phyloP scores from a whole-genome alignment of 2,797 vertebrate genomes.

The Sebastes jordani region DNA sequence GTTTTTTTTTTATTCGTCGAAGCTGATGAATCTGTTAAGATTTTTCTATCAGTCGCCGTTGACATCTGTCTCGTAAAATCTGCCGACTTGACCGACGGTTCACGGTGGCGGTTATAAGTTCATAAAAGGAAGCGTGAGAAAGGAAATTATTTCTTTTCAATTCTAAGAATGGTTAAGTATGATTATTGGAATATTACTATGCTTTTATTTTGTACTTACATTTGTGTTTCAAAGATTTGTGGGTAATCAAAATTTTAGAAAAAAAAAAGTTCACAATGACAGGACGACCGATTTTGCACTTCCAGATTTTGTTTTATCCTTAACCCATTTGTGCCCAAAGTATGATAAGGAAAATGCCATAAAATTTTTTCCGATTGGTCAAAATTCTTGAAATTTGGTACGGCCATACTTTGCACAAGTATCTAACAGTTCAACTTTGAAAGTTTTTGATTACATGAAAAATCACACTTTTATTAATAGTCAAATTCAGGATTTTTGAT shows the following conservation, averaged over 20 bases:
- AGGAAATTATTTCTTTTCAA: not conserved
- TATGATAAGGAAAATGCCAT: too few relatives aligned
- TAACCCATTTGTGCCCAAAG: too few relatives aligned
- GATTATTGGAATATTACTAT: not conserved
- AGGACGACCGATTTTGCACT: not conserved
- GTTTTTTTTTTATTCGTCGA: not conserved
- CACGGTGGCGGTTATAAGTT: not conserved
- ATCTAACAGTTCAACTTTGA: too few relatives aligned
- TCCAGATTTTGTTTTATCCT: not conserved
- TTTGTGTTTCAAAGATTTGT: not conserved
- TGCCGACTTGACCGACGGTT: not conserved
- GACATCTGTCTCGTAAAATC: conserved; percentile 1
- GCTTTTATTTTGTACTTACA: not conserved
- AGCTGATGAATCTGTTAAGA: conserved; percentile 13
- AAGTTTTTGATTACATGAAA: too few relatives aligned
- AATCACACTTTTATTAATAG: too few relatives aligned
- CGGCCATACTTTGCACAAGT: too few relatives aligned
- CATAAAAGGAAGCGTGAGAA: not conserved
- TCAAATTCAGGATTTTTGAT: too few relatives aligned
- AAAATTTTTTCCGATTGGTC: accelerated
- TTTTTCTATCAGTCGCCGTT: not conserved
- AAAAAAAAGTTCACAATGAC: not conserved
- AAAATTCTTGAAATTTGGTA: too few relatives aligned
- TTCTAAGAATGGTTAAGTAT: not conserved
- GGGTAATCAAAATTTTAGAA: not conserved